Percentiles rank a stretch among this genome's conserved stretches.
These are phyloP conservation scores for Meghimatium bilineatum DNA, from an alignment of 2,888 invertebrate genomes.

Conservation along the genomic window DNA sequence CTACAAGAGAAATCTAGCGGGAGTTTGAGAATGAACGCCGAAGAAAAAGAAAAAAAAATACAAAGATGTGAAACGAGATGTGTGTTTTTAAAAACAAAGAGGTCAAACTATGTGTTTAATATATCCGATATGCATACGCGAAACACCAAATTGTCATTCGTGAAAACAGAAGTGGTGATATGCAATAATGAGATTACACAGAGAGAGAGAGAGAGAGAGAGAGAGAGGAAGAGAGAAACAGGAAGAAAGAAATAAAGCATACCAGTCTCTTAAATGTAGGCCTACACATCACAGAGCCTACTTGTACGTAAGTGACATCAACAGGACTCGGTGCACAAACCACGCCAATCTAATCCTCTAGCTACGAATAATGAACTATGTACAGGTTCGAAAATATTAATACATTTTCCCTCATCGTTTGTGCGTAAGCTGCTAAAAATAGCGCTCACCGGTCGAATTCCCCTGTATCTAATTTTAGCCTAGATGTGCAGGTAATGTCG, in stretches of 20 bases:
- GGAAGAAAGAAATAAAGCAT: neutral
- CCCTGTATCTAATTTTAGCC: constrained; percentile 20
- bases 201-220: constrained; percentile 2
- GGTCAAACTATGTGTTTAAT: too few species aligned
- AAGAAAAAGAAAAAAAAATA: too few species aligned
- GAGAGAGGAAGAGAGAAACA: neutral
- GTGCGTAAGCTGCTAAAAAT: constrained; percentile 30
- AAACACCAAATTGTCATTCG: too few species aligned
- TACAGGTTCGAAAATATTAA: neutral
- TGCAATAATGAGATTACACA: neutral
- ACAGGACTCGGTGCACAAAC: neutral
- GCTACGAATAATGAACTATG: neutral
- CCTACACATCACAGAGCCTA: neutral
- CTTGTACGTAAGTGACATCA: neutral
- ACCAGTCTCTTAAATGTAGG: neutral
- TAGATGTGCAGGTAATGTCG: neutral
- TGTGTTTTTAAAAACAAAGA: too few species aligned
- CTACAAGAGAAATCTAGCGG: too few species aligned
- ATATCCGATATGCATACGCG: too few species aligned
- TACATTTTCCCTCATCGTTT: neutral
- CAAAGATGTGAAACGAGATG: neutral
- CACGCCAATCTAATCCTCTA: neutral
- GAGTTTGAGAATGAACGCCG: too few species aligned
- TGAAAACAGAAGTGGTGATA: too few species aligned
- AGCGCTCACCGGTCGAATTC: constrained; percentile 24